These are phyloP conservation scores for Hydrozoanthus tunicans DNA, from an alignment of 64 coral and sea anemone species.

Conservation along the genomic window DNA sequence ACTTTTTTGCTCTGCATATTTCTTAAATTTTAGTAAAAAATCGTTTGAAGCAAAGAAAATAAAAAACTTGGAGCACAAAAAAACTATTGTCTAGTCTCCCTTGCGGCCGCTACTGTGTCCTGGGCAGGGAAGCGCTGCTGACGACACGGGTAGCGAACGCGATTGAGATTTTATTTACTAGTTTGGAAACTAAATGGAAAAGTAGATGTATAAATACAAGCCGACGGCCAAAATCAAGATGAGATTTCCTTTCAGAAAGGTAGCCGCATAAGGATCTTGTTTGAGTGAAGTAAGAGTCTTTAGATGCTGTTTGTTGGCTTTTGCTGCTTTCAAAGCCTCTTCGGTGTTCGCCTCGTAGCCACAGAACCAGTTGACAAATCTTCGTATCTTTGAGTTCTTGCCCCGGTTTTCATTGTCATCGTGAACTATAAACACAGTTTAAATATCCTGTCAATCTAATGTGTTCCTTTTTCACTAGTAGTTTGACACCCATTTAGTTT, in stretches of 20 bases:
- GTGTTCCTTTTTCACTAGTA: no score
- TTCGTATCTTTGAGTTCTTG: conserved; percentile 34
- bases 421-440: conserved; percentile 25
- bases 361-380: conserved; percentile 87
- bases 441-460: background rate
- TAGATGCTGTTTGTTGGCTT: conserved; percentile 70
- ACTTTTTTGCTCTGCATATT: no score
- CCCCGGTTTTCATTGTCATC: background rate
- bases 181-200: conserved; percentile 64
- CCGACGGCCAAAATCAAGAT: conserved; percentile 77
- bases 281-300: conserved; percentile 67
- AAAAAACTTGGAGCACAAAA: no score
- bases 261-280: conserved; percentile 60
- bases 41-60: no score
- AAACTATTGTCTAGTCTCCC: no score
- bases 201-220: conserved; percentile 85
- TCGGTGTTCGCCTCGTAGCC: conserved; percentile 75
- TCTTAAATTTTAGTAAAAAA: no score
- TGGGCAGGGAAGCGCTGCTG: no score
- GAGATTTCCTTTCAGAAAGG: conserved; percentile 84
- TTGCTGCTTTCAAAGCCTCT: conserved; percentile 58
- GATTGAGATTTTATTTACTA: no score
- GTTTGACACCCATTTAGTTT: no score
- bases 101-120: no score
- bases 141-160: no score